Percentiles rank a stretch among this genome's conserved stretches.
phyloP scores from a whole-genome alignment of 2,888 invertebrate genomes.

The Apocheima hispidaria region DNA sequence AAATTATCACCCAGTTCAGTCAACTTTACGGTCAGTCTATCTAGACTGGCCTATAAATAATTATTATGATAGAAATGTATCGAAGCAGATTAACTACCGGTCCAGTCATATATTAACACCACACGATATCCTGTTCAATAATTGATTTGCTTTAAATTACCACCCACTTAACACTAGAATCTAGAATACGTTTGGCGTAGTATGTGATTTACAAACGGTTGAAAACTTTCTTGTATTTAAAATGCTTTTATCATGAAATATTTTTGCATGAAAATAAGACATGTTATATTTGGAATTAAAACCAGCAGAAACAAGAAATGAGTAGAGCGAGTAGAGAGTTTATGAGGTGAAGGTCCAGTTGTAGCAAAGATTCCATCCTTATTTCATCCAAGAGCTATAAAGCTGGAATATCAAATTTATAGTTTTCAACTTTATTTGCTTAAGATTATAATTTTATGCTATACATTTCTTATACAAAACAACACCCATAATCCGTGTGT shows the following conservation, averaged over 20 bases:
- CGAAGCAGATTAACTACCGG: neutral
- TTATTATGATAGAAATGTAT: neutral
- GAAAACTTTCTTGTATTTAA: slow-evolving; percentile 4
- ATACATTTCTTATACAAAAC: slow-evolving; percentile 13
- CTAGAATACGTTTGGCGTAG: slow-evolving; percentile 9
- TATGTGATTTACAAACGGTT: neutral
- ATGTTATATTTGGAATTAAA: too few relatives aligned
- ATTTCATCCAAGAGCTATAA: neutral
- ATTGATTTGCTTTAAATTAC: slow-evolving; percentile 37
- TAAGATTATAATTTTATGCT: neutral
- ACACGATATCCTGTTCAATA: slow-evolving; percentile 50
- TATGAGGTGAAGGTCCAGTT: neutral
- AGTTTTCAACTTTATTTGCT: neutral
- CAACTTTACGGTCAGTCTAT: neutral
- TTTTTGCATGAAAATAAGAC: neutral
- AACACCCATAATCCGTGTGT: slow-evolving; percentile 17
- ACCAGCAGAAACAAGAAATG: neutral
- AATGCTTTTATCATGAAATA: neutral
- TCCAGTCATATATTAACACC: slow-evolving; percentile 41
- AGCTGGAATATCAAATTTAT: neutral
- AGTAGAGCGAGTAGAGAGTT: neutral
- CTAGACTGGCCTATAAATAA: neutral
- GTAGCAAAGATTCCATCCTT: neutral
- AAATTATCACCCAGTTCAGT: neutral
- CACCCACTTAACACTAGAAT: slow-evolving; percentile 24